These are phyloP conservation scores for Lumbricus terrestris DNA, from an alignment of 2,888 invertebrate genomes.

Conservation along the genomic window DNA sequence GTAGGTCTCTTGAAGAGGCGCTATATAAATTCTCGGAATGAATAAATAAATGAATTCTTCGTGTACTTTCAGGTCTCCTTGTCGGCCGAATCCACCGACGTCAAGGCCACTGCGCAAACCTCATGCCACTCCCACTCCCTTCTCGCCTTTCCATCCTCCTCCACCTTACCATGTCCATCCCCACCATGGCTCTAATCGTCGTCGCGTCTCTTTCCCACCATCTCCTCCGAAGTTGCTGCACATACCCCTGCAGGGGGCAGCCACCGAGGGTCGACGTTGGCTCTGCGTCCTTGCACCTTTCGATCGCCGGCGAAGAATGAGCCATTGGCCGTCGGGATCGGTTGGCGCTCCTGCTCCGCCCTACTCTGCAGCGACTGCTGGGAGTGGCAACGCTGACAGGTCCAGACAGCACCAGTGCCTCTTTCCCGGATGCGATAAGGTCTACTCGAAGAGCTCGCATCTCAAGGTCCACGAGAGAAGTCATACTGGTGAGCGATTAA, in stretches of 20 bases:
- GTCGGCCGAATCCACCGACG: not conserved
- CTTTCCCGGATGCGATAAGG: not conserved
- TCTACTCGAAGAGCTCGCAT: not conserved
- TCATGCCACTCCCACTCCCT: not conserved
- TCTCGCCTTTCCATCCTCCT: not conserved
- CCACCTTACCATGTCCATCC: not conserved
- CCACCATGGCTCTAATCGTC: not conserved
- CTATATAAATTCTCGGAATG: too few relatives aligned
- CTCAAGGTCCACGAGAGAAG: constrained; percentile 5
- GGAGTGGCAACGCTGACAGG: not conserved
- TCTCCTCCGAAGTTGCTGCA: not conserved
- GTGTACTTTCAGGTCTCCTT: not conserved
- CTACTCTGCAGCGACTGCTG: not conserved
- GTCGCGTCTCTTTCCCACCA: not conserved
- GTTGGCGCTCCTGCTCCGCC: not conserved
- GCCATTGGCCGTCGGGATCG: not conserved
- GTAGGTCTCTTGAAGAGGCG: too few relatives aligned
- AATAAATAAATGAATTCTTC: not conserved
- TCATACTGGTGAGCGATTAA: not conserved
- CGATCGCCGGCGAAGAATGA: not conserved
- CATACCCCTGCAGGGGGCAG: not conserved
- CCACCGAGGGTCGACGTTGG: not conserved
- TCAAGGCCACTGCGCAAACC: not conserved
- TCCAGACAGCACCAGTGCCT: not conserved
- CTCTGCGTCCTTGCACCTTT: not conserved